Base-by-base conservation (phyloP, 2,888 invertebrate genomes). In the Drosophila demipolita region DNA sequence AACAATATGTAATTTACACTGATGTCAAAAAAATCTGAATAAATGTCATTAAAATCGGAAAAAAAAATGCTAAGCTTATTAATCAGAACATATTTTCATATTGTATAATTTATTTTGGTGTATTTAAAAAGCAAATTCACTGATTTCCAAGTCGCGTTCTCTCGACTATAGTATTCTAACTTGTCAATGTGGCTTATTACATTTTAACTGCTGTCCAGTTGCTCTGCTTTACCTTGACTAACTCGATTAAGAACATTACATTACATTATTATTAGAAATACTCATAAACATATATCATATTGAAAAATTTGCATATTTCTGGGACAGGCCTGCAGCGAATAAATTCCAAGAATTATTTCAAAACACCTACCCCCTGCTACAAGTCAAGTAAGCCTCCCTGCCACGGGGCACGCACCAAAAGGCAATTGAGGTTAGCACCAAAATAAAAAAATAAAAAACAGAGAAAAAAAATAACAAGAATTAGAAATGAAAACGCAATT, bases 401-500 rank as follows among this genome's bases (percentile, higher is more conserved):
- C 20, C 50, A 32, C 50, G 26, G 23, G 29, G 54, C 75, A 64
- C 64, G 76, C 73, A 79, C 45, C 17, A 42, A 59, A 58, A 29
- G 50, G 15, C 67, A 66, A 75, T 71, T 68, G 65, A 54, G 75
- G 78, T 66, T 60, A 75, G 1, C n/a, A 17, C n/a, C 11, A n/a
- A 54, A 29, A 61, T 40, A 40, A 49, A 50, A 32, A 63, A 62
- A 40, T 54, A 17, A 32, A 12, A 20, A 8, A 15, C 4, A 3
- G 23, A 45, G 38, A 60, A 42, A 35, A 52, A 57, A 66, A 35
- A 53, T 12, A 23, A 45, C 64, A 66, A 61, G 74, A 75, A 82
- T 82, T 75, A 66, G 67, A 70, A 81, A 82, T 77, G 75, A 67
- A 83, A 86, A 86, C 86, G 86, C 86, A 85, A 86, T 82, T 86